phyloP scores from a whole-genome alignment of 2,888 invertebrate genomes.

The Eulithis testata region DNA sequence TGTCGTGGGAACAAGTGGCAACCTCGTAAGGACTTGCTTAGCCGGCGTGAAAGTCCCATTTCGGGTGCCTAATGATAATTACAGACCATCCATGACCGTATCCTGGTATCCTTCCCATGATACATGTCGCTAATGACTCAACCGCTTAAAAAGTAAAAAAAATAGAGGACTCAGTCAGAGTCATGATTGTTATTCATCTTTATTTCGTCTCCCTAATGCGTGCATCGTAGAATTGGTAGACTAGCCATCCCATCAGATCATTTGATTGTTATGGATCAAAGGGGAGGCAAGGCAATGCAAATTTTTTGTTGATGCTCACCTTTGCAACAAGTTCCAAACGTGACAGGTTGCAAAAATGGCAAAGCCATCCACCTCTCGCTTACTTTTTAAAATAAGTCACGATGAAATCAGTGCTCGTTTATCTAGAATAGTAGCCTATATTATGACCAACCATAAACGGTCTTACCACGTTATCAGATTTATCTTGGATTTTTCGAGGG shows the following conservation, averaged over 20 bases:
- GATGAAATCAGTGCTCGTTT: background rate
- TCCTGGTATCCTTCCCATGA: conserved; percentile 43
- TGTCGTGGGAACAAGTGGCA: conserved; percentile 68
- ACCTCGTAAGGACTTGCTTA: conserved; percentile 48
- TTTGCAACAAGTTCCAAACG: too few species aligned
- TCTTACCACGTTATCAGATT: too few species aligned
- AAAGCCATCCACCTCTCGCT: background rate
- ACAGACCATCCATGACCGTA: conserved; percentile 48
- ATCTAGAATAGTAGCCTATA: background rate
- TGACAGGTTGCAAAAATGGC: background rate
- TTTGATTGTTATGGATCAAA: too few species aligned
- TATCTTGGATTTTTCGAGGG: too few species aligned
- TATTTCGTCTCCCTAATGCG: background rate
- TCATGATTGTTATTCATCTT: background rate
- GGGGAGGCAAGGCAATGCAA: too few species aligned
- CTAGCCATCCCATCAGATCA: too few species aligned
- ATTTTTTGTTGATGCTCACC: too few species aligned
- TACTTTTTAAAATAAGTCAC: background rate
- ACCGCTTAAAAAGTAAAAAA: conserved; percentile 22
- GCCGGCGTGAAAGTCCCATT: conserved; percentile 47
- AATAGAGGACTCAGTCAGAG: background rate
- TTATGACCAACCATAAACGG: too few species aligned
- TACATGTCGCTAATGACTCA: conserved; percentile 31
- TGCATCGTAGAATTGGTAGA: background rate
- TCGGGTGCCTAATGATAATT: conserved; percentile 50